Percentiles rank a stretch among this genome's conserved stretches.
phyloP scores from a whole-genome alignment of 2,797 vertebrate species.

The Rhadinocentrus ornatus region DNA sequence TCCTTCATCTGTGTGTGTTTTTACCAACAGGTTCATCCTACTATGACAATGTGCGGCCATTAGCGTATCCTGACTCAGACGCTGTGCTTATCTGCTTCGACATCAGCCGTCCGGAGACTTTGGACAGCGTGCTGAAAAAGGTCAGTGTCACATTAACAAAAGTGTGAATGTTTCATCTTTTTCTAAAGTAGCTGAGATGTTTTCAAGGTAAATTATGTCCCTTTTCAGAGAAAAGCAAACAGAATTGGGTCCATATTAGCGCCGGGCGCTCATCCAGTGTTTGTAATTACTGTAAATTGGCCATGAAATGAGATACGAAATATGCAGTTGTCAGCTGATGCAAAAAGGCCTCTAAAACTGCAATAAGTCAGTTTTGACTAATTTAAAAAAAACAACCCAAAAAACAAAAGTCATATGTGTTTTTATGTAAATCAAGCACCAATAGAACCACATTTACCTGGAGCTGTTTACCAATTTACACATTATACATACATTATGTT shows the following conservation, averaged over 20 bases:
- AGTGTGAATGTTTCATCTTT: slow-evolving; percentile 27
- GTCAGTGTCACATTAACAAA: slow-evolving; percentile 76
- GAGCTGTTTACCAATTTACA: background rate
- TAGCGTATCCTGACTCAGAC: slow-evolving; percentile 93
- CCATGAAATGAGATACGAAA: background rate
- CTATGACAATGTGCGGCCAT: slow-evolving; percentile 93
- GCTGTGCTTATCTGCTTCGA: slow-evolving; percentile 98
- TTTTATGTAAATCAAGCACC: background rate
- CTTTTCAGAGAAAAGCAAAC: background rate
- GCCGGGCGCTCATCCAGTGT: background rate
- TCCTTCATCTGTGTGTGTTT: slow-evolving; percentile 28
- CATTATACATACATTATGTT: background rate
- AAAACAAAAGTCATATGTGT: no score
- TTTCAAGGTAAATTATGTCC: slow-evolving; percentile 15
- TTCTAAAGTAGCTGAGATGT: background rate
- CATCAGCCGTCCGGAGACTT: slow-evolving; percentile 94
- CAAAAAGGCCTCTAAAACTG: background rate
- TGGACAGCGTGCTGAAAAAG: slow-evolving; percentile 96
- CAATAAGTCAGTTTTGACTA: no score
- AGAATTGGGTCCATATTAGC: background rate
- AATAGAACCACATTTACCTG: background rate
- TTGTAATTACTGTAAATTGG: background rate
- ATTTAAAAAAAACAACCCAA: no score
- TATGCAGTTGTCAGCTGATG: background rate
- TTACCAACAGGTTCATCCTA: slow-evolving; percentile 87